A percentile compares a stretch with the other conserved stretches of the same genome.
Conservation (phyloP, 1,140 invertebrate genomes). For the Leucophenga varia region DNA sequence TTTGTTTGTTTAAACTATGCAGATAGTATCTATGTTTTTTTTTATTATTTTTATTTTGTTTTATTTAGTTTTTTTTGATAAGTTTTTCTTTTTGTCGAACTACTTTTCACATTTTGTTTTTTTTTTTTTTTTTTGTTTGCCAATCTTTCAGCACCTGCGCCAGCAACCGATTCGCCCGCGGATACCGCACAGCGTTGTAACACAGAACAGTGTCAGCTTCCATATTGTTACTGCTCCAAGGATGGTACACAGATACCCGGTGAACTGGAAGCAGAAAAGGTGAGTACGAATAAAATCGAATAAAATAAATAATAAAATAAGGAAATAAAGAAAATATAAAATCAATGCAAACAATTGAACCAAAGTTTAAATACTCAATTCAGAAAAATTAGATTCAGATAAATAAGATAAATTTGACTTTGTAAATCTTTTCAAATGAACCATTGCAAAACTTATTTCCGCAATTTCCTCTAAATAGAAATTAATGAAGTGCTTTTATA, state of each 20-base stretch:
- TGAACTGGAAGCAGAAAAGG: conserved; percentile 75
- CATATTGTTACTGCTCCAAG: conserved; percentile 91
- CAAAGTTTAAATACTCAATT: too few relatives aligned
- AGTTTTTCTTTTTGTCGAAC: neutral
- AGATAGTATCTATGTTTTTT: too few relatives aligned
- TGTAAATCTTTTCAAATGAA: too few relatives aligned
- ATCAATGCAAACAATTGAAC: too few relatives aligned
- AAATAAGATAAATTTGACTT: too few relatives aligned
- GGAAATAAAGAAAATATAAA: too few relatives aligned
- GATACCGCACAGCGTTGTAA: conserved; percentile 81
- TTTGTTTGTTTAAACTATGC: too few relatives aligned
- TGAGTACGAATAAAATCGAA: conserved; percentile 57
- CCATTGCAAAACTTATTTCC: too few relatives aligned
- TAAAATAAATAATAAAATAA: too few relatives aligned
- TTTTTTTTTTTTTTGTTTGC: conserved; percentile 1
- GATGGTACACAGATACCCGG: conserved; percentile 87
- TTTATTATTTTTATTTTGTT: neutral
- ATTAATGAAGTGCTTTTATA: too few relatives aligned
- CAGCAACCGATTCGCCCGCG: conserved; percentile 74
- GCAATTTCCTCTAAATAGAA: too few relatives aligned
- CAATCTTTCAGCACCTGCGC: conserved; percentile 68
- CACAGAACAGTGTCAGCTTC: conserved; percentile 72
- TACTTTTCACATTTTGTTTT: conserved; percentile 2
- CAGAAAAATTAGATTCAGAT: too few relatives aligned
- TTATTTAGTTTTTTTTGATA: neutral